These are phyloP conservation scores for Lingula anatina DNA, from an alignment of 2,888 invertebrate genomes.

Conservation along the genomic window DNA sequence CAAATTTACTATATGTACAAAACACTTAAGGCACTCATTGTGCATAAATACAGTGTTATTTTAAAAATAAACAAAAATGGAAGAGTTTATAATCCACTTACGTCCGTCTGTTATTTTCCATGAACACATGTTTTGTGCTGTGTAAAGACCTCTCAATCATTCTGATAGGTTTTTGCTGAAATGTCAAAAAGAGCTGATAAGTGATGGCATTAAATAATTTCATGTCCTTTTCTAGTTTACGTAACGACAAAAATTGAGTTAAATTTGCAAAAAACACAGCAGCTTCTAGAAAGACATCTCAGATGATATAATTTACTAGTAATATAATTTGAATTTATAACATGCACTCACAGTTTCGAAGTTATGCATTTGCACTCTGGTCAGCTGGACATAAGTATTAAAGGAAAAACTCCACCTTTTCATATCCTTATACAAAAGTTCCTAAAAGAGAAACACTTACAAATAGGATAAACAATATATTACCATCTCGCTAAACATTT, in stretches of 20 bases:
- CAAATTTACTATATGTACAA: too few species aligned
- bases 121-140: constrained; percentile 43
- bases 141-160: constrained; percentile 42
- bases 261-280: too few species aligned
- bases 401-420: constrained; percentile 47
- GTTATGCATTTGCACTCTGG: constrained; percentile 43
- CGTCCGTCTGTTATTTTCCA: constrained; percentile 42
- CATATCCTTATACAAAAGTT: constrained; percentile 43
- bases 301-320: too few species aligned
- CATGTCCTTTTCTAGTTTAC: too few species aligned
- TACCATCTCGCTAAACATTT: not conserved
- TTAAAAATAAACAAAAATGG: too few species aligned
- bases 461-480: not conserved
- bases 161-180: constrained; percentile 33
- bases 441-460: constrained; percentile 20
- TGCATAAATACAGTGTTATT: too few species aligned
- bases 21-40: too few species aligned
- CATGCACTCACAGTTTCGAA: constrained; percentile 24
- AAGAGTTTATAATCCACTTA: too few species aligned
- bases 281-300: too few species aligned
- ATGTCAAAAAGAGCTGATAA: constrained; percentile 2
- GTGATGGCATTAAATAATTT: too few species aligned
- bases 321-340: too few species aligned
- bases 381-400: constrained; percentile 47
- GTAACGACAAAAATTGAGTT: too few species aligned